Conservation (phyloP, 2,797 vertebrate genomes). For the Clamator glandarius region DNA sequence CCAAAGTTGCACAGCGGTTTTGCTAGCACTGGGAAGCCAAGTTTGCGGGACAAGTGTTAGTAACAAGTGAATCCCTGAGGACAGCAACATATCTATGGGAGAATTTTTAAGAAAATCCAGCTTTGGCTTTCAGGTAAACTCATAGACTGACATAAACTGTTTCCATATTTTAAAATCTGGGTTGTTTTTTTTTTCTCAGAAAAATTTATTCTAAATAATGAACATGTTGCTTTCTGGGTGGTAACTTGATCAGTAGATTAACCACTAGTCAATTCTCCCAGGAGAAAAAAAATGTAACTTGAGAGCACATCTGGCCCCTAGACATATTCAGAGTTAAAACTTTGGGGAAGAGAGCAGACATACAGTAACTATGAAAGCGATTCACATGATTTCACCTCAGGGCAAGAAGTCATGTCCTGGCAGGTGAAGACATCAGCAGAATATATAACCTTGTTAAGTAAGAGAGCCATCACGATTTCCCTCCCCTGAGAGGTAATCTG, state of each 20-base stretch:
- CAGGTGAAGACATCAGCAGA: neutral
- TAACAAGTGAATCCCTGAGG: neutral
- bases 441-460: neutral
- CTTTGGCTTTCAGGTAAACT: neutral
- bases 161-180: neutral
- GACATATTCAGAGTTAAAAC: neutral
- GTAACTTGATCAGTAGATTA: neutral
- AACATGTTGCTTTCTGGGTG: neutral
- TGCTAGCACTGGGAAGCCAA: neutral
- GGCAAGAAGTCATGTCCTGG: neutral
- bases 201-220: neutral
- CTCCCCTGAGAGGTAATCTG: neutral
- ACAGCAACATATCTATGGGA: rapidly evolving
- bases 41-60: neutral
- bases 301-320: neutral
- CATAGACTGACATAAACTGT: neutral
- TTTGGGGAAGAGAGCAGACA: neutral
- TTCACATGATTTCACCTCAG: neutral
- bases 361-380: neutral
- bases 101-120: neutral
- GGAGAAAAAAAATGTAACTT: neutral
- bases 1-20: neutral
- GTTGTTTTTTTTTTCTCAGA: neutral
- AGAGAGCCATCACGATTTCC: neutral
- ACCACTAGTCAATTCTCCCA: neutral